A percentile compares a stretch with the other conserved stretches of the same genome.
Evolutionary conservation across 1,140 invertebrate species (phyloP).

Genomic region (Pseudomyrmex cubaensis): DNA sequence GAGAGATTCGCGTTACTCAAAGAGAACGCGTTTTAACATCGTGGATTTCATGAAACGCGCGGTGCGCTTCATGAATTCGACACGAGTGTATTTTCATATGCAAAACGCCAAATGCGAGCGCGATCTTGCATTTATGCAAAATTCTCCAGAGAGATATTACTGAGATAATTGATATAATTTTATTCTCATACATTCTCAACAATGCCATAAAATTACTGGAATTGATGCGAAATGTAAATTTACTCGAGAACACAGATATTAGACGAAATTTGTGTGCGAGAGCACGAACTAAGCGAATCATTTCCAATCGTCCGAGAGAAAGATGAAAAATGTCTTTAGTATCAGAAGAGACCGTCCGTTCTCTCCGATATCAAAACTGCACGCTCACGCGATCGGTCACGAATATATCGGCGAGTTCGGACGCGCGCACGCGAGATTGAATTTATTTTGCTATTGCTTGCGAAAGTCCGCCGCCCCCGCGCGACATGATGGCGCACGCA

Average conservation of each 20-base stretch:
- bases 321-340: slow-evolving; percentile 33
- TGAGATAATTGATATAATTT: too few species aligned
- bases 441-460: slow-evolving; percentile 33
- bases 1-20: slow-evolving; percentile 36
- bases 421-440: slow-evolving; percentile 7
- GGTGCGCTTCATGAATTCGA: slow-evolving; percentile 46
- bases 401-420: not conserved
- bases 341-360: slow-evolving; percentile 15
- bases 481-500: not conserved
- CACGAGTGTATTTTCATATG: slow-evolving; percentile 42
- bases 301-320: not conserved
- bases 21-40: slow-evolving; percentile 38
- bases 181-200: too few species aligned
- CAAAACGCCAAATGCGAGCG: slow-evolving; percentile 23
- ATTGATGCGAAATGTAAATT: too few species aligned
- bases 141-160: not conserved
- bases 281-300: not conserved
- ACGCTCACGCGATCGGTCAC: slow-evolving; percentile 42
- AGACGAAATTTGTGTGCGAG: not conserved
- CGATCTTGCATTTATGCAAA: slow-evolving; percentile 2
- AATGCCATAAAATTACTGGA: too few species aligned
- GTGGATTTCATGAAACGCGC: slow-evolving; percentile 53
- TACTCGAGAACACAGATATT: not conserved
- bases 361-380: slow-evolving; percentile 3
- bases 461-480: not conserved